These are phyloP conservation scores for Vombatus ursinus DNA, from an alignment of 2,113 vertebrate genomes.

Conservation along the genomic window DNA sequence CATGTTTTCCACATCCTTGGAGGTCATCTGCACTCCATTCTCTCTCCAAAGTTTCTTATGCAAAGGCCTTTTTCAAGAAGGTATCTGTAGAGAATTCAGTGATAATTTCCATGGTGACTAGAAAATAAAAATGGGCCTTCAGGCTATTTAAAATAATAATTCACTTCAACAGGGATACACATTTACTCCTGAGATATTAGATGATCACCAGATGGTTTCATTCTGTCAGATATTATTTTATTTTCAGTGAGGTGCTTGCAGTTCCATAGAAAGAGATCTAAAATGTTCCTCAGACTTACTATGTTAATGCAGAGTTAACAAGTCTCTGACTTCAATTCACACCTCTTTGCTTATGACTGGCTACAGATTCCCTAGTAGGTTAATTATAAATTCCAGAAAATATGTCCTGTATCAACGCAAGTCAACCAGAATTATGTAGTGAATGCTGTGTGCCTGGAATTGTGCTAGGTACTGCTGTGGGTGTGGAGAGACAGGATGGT, in stretches of 20 bases:
- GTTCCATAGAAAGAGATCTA: not conserved
- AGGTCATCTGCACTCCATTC: not conserved
- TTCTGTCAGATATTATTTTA: not conserved
- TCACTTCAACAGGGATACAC: not conserved
- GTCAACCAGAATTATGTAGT: not conserved
- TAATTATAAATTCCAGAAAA: not conserved
- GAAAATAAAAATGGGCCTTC: not conserved
- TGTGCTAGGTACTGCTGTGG: not conserved
- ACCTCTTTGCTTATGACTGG: not conserved
- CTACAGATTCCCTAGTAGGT: not conserved
- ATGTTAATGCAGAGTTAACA: not conserved
- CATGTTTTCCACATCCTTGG: not conserved
- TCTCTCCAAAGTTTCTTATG: not conserved
- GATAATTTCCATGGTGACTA: slow-evolving; percentile 8
- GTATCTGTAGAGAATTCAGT: not conserved
- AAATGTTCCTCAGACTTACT: not conserved
- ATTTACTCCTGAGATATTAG: not conserved
- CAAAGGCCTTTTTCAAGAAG: not conserved
- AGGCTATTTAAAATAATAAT: slow-evolving; percentile 1
- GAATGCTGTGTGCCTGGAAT: not conserved
- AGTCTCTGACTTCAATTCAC: not conserved
- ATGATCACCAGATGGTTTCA: not conserved
- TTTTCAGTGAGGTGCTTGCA: not conserved
- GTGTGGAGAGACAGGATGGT: not conserved
- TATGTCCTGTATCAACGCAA: not conserved